A percentile compares a stretch with the other conserved stretches of the same genome.
phyloP scores from a whole-genome alignment of 2,888 invertebrate genomes.

The Cantharis rufa region DNA sequence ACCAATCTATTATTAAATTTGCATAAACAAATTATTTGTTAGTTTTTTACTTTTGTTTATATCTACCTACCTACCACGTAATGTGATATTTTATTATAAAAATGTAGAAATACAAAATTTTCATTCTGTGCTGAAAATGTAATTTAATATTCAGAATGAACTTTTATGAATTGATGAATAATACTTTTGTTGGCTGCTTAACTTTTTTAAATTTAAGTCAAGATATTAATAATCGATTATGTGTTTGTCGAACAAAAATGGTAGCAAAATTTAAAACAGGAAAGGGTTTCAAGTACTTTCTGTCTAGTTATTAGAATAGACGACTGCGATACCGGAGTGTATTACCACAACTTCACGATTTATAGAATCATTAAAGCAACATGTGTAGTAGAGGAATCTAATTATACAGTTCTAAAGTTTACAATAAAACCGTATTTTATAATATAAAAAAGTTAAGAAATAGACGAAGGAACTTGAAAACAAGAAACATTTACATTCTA shows the following conservation, averaged over 20 bases:
- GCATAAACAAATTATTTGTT: neutral
- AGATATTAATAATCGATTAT: neutral
- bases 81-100: neutral
- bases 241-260: conserved; percentile 2
- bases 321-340: conserved; percentile 13
- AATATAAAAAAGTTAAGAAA: conserved; percentile 7
- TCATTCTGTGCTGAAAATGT: neutral
- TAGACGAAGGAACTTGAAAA: neutral
- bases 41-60: neutral
- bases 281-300: conserved; percentile 14
- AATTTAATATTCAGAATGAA: neutral
- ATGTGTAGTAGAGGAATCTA: conserved; percentile 28
- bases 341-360: conserved; percentile 20
- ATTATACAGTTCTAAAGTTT: conserved; percentile 17
- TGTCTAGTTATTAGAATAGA: conserved; percentile 30
- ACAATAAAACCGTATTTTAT: conserved; percentile 21
- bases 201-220: conserved; percentile 13
- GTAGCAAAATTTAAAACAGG: conserved; percentile 20
- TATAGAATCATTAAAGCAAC: conserved; percentile 32
- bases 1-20: neutral
- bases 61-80: neutral
- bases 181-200: neutral
- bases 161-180: neutral
- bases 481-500: conserved; percentile 16
- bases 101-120: neutral